Conservation (phyloP, 2,888 invertebrate genomes). For the Nyleta sp. region DNA sequence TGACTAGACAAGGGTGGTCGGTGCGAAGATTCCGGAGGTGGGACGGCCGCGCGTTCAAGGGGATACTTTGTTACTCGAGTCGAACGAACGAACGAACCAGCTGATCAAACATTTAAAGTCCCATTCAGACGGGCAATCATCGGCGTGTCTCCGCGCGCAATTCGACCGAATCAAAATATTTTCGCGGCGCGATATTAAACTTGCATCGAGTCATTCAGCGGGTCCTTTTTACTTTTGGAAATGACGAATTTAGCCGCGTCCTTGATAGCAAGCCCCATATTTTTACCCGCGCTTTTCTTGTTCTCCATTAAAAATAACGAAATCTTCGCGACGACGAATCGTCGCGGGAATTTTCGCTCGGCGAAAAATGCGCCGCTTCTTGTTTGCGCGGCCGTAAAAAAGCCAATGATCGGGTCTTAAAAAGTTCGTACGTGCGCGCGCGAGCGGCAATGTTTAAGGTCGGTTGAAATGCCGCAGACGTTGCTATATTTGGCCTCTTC, state of each 20-base stretch:
- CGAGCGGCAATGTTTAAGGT: constrained; percentile 47
- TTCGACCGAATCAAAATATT: too few relatives aligned
- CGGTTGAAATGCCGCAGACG: constrained; percentile 39
- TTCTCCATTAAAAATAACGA: constrained; percentile 17
- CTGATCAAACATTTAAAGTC: not conserved
- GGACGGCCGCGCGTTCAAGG: too few relatives aligned
- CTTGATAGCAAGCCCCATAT: constrained; percentile 3
- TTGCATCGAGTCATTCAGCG: not conserved
- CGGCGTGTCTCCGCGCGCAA: too few relatives aligned
- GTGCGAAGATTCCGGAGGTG: too few relatives aligned
- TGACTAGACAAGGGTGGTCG: constrained; percentile 52
- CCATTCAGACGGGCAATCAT: not conserved
- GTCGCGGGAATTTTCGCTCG: not conserved
- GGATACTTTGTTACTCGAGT: too few relatives aligned
- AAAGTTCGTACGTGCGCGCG: constrained; percentile 12
- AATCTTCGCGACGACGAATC: constrained; percentile 21
- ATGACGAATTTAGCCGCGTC: not conserved
- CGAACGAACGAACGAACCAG: not conserved
- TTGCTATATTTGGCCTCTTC: constrained; percentile 56
- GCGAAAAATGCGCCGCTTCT: constrained; percentile 1
- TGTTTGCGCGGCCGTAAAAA: not conserved
- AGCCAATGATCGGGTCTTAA: constrained; percentile 19
- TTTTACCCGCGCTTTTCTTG: constrained; percentile 1
- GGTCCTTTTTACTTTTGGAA: not conserved
- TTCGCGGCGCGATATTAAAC: too few relatives aligned